Conservation (phyloP, 2,797 vertebrate genomes). For the Schizothorax lantsangensis region DNA sequence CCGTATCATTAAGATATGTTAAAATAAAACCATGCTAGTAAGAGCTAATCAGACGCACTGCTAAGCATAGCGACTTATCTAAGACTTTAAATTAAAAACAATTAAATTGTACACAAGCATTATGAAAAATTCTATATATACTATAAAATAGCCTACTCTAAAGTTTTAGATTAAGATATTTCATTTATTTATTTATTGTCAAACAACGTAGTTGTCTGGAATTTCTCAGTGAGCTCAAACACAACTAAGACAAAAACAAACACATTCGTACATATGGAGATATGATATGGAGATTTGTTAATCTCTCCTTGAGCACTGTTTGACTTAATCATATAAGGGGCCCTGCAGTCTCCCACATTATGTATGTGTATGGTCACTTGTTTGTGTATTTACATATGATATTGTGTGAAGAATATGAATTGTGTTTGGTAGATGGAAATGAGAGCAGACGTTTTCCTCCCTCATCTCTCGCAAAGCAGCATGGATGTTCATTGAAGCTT, state of each 20-base stretch:
- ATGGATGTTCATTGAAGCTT: slow-evolving; percentile 61
- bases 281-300: not conserved
- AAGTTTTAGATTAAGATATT: not conserved
- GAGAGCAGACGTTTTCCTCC: slow-evolving; percentile 62
- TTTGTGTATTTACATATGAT: slow-evolving; percentile 67
- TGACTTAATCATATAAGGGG: not conserved
- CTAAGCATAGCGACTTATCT: not conserved
- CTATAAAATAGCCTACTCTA: not conserved
- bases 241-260: not conserved
- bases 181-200: not conserved
- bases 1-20: not conserved
- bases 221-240: not conserved
- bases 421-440: slow-evolving; percentile 68
- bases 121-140: not conserved
- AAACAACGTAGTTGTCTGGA: not conserved
- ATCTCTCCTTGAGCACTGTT: not conserved
- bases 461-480: slow-evolving; percentile 37
- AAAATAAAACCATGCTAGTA: not conserved
- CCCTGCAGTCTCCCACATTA: not conserved
- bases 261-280: not conserved
- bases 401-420: slow-evolving; percentile 62
- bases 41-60: not conserved
- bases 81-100: not conserved
- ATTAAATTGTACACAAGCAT: not conserved
- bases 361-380: slow-evolving; percentile 48